Evolutionary conservation across 1,140 invertebrate species (phyloP), one percentile per base, ranked within the genome.

Genomic region (Homarus americanus): DNA sequence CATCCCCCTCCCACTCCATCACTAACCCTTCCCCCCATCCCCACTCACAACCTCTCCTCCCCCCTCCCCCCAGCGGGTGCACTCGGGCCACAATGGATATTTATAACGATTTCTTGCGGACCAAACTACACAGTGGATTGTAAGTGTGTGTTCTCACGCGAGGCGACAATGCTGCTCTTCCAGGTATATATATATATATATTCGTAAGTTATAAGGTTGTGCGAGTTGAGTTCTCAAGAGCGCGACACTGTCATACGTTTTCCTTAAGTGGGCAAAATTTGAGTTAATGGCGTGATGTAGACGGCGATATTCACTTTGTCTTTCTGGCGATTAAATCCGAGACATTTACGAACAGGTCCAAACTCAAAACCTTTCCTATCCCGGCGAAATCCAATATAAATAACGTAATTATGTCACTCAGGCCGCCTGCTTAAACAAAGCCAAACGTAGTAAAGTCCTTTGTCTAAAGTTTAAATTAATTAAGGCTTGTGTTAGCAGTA

Each of bases 391-490:
- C 44, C 44, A 2, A 2, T 17, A 49, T 49, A 49, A 49, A 49
- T 49, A 49, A 49, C 9, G 44, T 17, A 9, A 49, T 49, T 49
- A 17, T 17, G 44, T 49, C 44, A 49, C 44, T 49, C 44, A 10
- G 44, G 58, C 58, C 5, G 15, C 58, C 15, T 24, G 58, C 15
- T 63, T 63, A 24, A 63, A 63, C 58, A 63, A 63, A 63, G 20
- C 9, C 58, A 20, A 63, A 20, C 58, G 24, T 17, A 63, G 58
- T 63, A 63, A 63, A 63, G 58, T 63, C 40, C 78, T 80, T 80
- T 80, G 78, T 80, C 44, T 80, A 44, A 80, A 80, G n/a, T 82
- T 82, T 82, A 63, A 82, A 63, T 82, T 82, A 82, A 82, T 82
- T 58, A 82, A 82, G 79, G 79, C 44, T 53, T 63, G n/a, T 82